A percentile compares a stretch with the other conserved stretches of the same genome.
These are phyloP conservation scores for Actinernus sp. DNA, from an alignment of 92 coral and sea anemone genomes.

Conservation along the genomic window DNA sequence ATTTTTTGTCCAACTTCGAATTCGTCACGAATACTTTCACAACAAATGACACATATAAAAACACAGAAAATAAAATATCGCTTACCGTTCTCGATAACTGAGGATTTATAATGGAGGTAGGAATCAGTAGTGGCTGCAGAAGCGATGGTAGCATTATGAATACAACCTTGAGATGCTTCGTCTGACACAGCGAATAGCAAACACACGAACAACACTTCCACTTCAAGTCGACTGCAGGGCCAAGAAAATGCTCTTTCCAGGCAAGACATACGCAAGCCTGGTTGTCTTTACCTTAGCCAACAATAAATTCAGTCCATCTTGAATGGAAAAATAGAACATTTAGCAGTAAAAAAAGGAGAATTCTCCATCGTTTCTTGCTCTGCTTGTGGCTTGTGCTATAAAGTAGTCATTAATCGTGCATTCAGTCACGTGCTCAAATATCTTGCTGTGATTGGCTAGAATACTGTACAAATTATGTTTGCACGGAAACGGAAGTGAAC, in stretches of 20 bases:
- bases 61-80: neutral
- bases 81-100: conserved; percentile 96
- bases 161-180: conserved; percentile 58
- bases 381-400: too few relatives aligned
- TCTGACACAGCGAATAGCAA: conserved; percentile 59
- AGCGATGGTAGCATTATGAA: conserved; percentile 59
- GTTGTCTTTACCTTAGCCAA: neutral
- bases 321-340: too few relatives aligned
- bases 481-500: too few relatives aligned
- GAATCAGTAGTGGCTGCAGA: conserved; percentile 50
- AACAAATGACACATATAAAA: neutral
- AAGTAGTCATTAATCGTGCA: too few relatives aligned
- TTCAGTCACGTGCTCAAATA: too few relatives aligned
- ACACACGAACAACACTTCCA: conserved; percentile 6
- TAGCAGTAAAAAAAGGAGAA: too few relatives aligned
- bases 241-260: conserved; percentile 4
- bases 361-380: too few relatives aligned
- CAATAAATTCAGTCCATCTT: too few relatives aligned
- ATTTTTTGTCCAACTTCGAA: too few relatives aligned
- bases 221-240: conserved; percentile 1
- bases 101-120: conserved; percentile 85
- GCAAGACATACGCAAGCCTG: neutral
- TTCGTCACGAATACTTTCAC: neutral
- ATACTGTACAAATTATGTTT: too few relatives aligned
- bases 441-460: too few relatives aligned